Evolutionary conservation across 2,113 vertebrate species (phyloP), one percentile per base, ranked within the genome.

Genomic region (Australoheros scitulus): DNA sequence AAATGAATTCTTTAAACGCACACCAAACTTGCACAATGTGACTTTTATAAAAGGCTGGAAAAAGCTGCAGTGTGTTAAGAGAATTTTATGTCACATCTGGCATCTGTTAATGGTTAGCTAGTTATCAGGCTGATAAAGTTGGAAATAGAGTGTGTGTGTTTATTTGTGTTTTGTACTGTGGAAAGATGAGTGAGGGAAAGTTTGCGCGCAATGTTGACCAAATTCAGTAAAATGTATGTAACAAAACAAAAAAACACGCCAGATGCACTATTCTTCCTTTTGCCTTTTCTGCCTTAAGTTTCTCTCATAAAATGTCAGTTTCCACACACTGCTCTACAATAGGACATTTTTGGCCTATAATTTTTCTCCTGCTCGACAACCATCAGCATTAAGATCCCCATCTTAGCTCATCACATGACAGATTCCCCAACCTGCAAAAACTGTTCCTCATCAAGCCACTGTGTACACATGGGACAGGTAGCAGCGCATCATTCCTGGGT

Each of bases 51-150:
- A 61, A 36, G 24, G 3, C 18, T 59, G 36, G 26, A 68, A 70
- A 79, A 76, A 38, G 4, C 20, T 55, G 20, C 1, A 43, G 41
- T 18, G 20, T 14, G 1, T 18, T 18, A 56, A 24, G 61, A 86
- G 65, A 80, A 17, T 24, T 47, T 58, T 57, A 36, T 57, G 29
- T 47, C 32, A 76, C 47, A 59, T 86, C 80, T 83, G 81, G 20
- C 74, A 88, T 83, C 81, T 86, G 91, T 76, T 82, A 22, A 74
- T 47, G 61, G 57, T 83, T 85, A 78, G 74, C 38, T 50, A 43
- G 70, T 83, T 77, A 78, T 78, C n/a, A 65, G 22, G 24, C 52
- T 78, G 79, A 85, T 59, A 79, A 41, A 22, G 34, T 13, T 26
- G 57, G 57, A 56, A 18, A 61, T n/a, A 20, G 38, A 61, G 29